Evolutionary conservation across 2,113 vertebrate genomes (phyloP).

Genomic region (Pogona vitticeps): DNA sequence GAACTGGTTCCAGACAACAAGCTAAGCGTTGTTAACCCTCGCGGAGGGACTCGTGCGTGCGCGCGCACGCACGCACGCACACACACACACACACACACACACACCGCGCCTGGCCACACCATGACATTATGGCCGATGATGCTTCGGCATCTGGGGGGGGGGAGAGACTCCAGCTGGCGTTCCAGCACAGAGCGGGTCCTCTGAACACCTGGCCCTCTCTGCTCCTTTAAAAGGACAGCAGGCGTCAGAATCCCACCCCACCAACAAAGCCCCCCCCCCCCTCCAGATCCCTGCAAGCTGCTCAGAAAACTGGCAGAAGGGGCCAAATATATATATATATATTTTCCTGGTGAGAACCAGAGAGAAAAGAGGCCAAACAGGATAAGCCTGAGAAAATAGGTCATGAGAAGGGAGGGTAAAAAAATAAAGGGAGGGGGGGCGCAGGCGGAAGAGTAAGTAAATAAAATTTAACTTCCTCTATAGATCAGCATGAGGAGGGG

Average conservation of each 20-base stretch:
- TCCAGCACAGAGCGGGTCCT: slow-evolving; percentile 72
- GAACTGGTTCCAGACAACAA: slow-evolving; percentile 85
- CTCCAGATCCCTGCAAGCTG: too few species aligned
- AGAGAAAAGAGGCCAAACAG: not conserved
- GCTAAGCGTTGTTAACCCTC: slow-evolving; percentile 86
- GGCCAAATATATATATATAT: too few species aligned
- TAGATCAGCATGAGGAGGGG: not conserved
- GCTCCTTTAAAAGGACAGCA: slow-evolving; percentile 59
- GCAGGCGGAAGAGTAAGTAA: not conserved
- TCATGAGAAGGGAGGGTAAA: too few species aligned
- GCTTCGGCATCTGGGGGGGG: too few species aligned
- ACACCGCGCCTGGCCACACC: slow-evolving; percentile 23
- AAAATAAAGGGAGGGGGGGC: too few species aligned
- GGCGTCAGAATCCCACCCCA: too few species aligned
- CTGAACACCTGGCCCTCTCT: not conserved
- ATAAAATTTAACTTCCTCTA: not conserved
- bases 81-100: too few species aligned
- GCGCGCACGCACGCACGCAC: too few species aligned
- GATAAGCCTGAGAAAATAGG: too few species aligned
- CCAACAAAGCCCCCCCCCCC: not conserved
- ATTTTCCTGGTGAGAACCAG: too few species aligned
- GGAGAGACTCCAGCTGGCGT: slow-evolving; percentile 63
- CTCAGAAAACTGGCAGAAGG: too few species aligned
- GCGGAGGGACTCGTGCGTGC: slow-evolving; percentile 69
- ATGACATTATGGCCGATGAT: too few species aligned